Evolutionary conservation across 2,797 vertebrate genomes (phyloP).

Genomic region (Clarias pachynema): DNA sequence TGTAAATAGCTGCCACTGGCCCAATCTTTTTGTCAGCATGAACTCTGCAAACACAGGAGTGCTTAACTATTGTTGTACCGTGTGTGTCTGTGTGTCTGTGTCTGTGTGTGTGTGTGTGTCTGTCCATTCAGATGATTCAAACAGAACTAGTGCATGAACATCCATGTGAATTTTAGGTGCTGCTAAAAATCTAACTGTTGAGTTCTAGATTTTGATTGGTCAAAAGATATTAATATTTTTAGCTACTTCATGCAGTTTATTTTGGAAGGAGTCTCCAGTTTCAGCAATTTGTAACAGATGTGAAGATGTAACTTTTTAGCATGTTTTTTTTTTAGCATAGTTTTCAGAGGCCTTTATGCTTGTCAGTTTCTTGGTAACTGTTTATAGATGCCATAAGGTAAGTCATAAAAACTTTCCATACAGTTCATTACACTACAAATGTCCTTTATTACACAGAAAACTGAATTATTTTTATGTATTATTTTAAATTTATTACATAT

Average conservation of each 20-base stretch:
- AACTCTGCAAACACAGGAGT: constrained; percentile 8
- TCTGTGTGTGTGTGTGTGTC: background rate
- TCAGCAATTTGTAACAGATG: background rate
- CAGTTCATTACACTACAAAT: background rate
- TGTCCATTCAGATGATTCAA: background rate
- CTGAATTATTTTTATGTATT: too few species aligned
- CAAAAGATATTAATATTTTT: background rate
- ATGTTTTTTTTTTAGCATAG: background rate
- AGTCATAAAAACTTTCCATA: background rate
- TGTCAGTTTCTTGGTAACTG: background rate
- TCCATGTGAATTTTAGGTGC: background rate
- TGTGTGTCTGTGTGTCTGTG: background rate
- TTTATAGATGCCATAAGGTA: background rate
- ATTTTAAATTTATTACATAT: too few species aligned
- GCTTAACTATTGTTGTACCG: constrained; percentile 25
- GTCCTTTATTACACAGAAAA: too few species aligned
- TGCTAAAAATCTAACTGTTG: background rate
- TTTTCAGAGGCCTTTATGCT: background rate
- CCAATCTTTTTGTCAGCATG: constrained; percentile 38
- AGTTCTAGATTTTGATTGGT: background rate
- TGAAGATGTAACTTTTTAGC: background rate
- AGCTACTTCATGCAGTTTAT: background rate
- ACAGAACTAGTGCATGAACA: background rate
- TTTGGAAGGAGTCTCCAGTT: background rate
- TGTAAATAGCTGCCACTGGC: constrained; percentile 56